A percentile compares a stretch with the other conserved stretches of the same genome.
Evolutionary conservation across 2,113 vertebrate species (phyloP).

Genomic region (Columbina picui): DNA sequence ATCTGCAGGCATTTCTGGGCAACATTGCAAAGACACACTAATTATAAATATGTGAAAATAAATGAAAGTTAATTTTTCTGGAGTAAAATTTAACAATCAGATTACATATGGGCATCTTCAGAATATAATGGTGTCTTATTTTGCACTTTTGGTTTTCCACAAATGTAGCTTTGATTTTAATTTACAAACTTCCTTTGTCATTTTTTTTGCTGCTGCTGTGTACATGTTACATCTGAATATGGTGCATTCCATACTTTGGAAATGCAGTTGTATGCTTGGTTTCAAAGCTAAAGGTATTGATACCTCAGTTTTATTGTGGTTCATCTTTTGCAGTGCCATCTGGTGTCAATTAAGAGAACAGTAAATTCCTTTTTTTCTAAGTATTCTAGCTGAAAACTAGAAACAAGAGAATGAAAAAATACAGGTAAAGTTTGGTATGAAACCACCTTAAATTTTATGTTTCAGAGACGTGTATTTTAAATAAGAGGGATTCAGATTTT

Average conservation of each 20-base stretch:
- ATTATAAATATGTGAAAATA: not conserved
- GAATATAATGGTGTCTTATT: not conserved
- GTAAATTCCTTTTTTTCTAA: not conserved
- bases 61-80: not conserved
- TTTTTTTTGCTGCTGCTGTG: not conserved
- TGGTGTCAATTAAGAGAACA: slow-evolving; percentile 22
- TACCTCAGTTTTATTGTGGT: not conserved
- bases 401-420: not conserved
- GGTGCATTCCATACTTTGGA: fast-evolving
- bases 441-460: not conserved
- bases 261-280: not conserved
- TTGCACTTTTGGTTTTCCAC: not conserved
- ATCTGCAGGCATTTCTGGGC: not conserved
- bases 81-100: not conserved
- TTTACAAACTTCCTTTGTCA: not conserved
- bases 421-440: not conserved
- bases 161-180: not conserved
- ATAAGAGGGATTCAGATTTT: not conserved
- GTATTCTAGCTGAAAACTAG: not conserved
- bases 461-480: not conserved
- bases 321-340: slow-evolving; percentile 40
- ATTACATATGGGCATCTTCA: not conserved
- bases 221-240: not conserved
- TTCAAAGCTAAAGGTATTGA: not conserved
- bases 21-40: not conserved